These are phyloP conservation scores for Furnarius figulus DNA, from an alignment of 2,113 vertebrate species.

Conservation along the genomic window DNA sequence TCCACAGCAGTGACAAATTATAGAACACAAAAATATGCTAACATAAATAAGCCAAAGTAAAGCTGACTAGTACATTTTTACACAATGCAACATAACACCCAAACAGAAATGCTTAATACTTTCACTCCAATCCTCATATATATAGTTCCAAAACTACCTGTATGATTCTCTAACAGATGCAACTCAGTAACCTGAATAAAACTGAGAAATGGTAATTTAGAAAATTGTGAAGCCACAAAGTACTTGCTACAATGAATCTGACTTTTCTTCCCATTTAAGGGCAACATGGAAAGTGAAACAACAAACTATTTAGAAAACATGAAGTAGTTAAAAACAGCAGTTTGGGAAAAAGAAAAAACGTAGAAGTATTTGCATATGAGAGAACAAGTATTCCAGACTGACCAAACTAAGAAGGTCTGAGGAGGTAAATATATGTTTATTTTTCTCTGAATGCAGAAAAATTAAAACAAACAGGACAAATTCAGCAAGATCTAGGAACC, in stretches of 20 bases:
- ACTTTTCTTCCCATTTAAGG: background rate
- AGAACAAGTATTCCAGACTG: background rate
- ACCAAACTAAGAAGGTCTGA: background rate
- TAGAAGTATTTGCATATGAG: background rate
- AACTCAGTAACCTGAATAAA: background rate
- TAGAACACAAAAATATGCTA: background rate
- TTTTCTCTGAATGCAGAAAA: background rate
- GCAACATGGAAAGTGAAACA: background rate
- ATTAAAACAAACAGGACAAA: background rate
- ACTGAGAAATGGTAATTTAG: background rate
- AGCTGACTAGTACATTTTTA: background rate
- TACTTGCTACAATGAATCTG: background rate
- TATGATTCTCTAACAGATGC: background rate
- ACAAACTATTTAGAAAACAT: background rate
- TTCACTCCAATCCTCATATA: background rate
- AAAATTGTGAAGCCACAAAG: background rate
- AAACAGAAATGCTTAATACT: background rate
- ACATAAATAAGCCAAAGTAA: background rate
- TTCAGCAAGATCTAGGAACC: background rate
- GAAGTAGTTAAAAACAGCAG: background rate
- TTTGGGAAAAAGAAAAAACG: rapidly evolving
- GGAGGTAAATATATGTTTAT: background rate
- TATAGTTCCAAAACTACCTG: background rate
- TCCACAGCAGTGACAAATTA: background rate
- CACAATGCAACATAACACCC: background rate